A percentile compares a stretch with the other conserved stretches of the same genome.
These are phyloP conservation scores for Eremophila alpestris DNA, from an alignment of 2,797 vertebrate genomes.

Conservation along the genomic window DNA sequence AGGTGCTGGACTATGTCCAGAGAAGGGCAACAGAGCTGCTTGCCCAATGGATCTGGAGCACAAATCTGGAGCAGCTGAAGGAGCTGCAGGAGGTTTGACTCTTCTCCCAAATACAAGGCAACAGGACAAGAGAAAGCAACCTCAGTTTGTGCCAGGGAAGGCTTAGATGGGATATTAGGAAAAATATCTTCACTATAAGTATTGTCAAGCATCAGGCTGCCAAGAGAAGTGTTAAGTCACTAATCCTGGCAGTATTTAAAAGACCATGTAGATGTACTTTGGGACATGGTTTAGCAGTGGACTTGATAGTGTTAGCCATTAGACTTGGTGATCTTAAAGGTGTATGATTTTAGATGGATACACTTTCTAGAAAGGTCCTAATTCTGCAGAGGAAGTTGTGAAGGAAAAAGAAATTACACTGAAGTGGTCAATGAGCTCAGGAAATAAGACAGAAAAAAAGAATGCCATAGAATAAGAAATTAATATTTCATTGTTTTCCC, in stretches of 20 bases:
- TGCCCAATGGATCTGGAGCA: neutral
- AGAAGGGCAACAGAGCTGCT: neutral
- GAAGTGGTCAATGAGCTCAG: neutral
- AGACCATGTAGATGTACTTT: neutral
- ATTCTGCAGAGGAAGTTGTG: neutral
- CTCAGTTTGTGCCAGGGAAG: neutral
- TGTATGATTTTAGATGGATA: neutral
- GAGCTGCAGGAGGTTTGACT: neutral
- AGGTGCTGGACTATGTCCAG: neutral
- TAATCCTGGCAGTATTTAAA: neutral
- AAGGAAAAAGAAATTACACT: neutral
- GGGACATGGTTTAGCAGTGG: too few species aligned
- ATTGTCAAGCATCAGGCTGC: neutral
- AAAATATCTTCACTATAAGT: neutral
- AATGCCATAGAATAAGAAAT: neutral
- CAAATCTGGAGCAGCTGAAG: neutral
- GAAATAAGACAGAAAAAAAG: neutral
- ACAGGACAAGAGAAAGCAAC: neutral
- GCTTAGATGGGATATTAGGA: neutral
- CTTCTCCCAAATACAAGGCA: neutral
- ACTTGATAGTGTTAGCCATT: neutral
- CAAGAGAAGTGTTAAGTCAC: neutral
- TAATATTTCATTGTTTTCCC: neutral
- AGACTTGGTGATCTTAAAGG: neutral
- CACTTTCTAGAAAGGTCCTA: neutral